Conservation (phyloP, 2,888 invertebrate species). For the Timandra comae region DNA sequence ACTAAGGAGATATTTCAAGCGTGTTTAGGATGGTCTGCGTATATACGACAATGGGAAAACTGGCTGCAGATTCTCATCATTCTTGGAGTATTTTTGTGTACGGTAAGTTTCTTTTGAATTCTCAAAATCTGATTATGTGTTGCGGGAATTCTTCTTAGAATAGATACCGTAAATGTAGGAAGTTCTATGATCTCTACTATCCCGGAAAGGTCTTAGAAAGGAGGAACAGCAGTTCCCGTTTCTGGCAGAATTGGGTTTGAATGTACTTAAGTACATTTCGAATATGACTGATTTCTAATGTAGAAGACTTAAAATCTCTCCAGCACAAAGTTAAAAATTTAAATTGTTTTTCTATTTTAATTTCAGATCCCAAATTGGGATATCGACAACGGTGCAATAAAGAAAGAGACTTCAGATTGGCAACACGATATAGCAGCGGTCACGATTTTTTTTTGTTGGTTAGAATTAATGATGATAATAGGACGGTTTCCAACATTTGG, state of each 20-base stretch:
- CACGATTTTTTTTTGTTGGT: slow-evolving; percentile 87
- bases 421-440: slow-evolving; percentile 88
- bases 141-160: no score
- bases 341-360: background rate
- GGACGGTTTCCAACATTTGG: slow-evolving; percentile 92
- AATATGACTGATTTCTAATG: no score
- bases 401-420: slow-evolving; percentile 75
- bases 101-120: no score
- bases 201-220: no score
- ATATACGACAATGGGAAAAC: slow-evolving; percentile 89
- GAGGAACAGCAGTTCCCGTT: no score
- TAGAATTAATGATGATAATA: slow-evolving; percentile 90
- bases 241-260: no score
- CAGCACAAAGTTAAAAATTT: no score
- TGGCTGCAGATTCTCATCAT: slow-evolving; percentile 89
- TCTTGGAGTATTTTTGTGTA: slow-evolving; percentile 81
- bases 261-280: no score
- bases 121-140: no score
- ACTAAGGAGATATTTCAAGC: slow-evolving; percentile 88
- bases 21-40: slow-evolving; percentile 82
- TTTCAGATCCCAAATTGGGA: slow-evolving; percentile 62
- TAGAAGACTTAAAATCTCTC: no score
- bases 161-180: no score
- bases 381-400: slow-evolving; percentile 40
- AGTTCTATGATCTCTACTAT: no score